These are phyloP conservation scores for Caenorhabditis sp. DNA, from an alignment of 2,888 invertebrate genomes.

Conservation along the genomic window DNA sequence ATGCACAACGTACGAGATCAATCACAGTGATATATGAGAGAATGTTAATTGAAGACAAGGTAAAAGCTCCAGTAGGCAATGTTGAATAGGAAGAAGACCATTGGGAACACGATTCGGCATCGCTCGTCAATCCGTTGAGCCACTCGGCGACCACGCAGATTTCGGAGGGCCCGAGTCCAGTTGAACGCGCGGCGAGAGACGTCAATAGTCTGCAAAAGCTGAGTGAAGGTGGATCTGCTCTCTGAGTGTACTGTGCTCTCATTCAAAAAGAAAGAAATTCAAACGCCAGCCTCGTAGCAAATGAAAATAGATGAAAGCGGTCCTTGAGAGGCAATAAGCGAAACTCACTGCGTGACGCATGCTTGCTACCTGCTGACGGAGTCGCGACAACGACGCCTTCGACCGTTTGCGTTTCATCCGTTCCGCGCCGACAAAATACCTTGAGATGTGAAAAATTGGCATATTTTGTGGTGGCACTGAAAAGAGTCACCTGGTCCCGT, in stretches of 20 bases:
- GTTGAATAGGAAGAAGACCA: conserved; percentile 76
- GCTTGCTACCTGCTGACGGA: conserved; percentile 69
- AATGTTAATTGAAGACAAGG: conserved; percentile 64
- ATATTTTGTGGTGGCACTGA: not conserved
- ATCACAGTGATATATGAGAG: conserved; percentile 49
- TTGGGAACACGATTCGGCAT: conserved; percentile 74
- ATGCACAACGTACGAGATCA: conserved; percentile 59
- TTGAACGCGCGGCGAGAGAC: conserved; percentile 72
- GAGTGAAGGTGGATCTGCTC: not conserved
- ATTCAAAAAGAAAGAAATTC: conserved; percentile 6
- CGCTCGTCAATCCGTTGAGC: conserved; percentile 76
- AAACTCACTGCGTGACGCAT: conserved; percentile 68
- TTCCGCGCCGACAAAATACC: conserved; percentile 63
- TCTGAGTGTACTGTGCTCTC: not conserved
- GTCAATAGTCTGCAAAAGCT: conserved; percentile 61
- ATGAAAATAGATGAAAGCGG: not conserved
- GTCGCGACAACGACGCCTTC: conserved; percentile 59
- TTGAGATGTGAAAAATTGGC: conserved; percentile 3
- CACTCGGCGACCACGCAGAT: conserved; percentile 73
- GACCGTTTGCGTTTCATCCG: conserved; percentile 67
- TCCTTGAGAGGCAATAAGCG: conserved; percentile 23
- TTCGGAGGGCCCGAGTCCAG: conserved; percentile 72
- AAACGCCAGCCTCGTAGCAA: conserved; percentile 17
- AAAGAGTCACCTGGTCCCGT: conserved; percentile 61
- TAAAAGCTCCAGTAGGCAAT: conserved; percentile 75